Evolutionary conservation across 2,113 vertebrate genomes (phyloP), one percentile per base, ranked within the genome.

Genomic region (Poeciliopsis turrubarensis): DNA sequence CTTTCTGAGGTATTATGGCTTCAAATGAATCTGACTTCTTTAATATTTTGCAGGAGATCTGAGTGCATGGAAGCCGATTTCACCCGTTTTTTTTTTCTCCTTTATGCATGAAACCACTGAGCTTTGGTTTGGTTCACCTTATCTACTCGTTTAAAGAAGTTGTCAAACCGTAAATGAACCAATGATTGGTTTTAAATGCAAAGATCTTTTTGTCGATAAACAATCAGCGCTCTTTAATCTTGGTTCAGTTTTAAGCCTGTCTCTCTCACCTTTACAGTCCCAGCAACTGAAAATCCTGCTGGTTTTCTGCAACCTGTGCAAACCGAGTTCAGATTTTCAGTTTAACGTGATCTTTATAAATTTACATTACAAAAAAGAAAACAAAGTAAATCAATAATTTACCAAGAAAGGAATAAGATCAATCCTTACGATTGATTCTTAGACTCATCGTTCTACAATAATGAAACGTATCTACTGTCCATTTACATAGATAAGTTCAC

Each of bases 161-260:
- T 57, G 71, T 82, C 78, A 37, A 37, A 63, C 61, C 12, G 25
- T 25, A n/a, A 82, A 75, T 73, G 47, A 61, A 37, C 72, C 77
- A 54, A 63, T 25, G 41, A 75, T 65, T 6, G 74, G 37, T 54
- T 72, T 37, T 73, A 65, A 78, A 72, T 65, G 37, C 80, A 84
- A 77, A 63, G 41, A 51, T 12, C 29, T 3, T 66, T 81, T 60
- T 19, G 78, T 87, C 89, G 86, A 92, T 89, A 90, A 92, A 85
- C 88, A 87, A 89, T 87, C 86, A 84, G 70, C 2, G 70, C 77
- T 60, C 70, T 12, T 31, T 80, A 85, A 87, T 86, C 70, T 32
- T 0, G 22, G 22, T n/a, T 57, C 25, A 57, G 22, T 57, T 57
- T 11, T 47, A 47, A 19, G 25, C n/a, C 25, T n/a, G 51, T 10